These are phyloP conservation scores for Crypturellus tataupa DNA, from an alignment of 2,797 vertebrate genomes.

Conservation along the genomic window DNA sequence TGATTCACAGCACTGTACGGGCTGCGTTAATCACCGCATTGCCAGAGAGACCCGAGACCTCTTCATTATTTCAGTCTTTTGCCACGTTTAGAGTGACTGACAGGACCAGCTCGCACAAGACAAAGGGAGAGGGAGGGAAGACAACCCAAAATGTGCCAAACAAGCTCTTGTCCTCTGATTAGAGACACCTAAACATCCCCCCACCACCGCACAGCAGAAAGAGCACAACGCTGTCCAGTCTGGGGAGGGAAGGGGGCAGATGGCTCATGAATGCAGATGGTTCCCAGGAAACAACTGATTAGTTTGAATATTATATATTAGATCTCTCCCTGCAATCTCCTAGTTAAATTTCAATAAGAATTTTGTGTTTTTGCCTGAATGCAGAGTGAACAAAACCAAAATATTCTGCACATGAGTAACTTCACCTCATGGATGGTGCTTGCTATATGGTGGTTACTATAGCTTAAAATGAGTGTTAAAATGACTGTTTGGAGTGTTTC, in stretches of 20 bases:
- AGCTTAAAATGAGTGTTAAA: background rate
- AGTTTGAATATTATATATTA: background rate
- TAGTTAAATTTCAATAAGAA: background rate
- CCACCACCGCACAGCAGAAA: background rate
- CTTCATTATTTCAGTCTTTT: background rate
- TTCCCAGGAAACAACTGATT: background rate
- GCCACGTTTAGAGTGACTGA: background rate
- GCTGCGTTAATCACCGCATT: accelerated
- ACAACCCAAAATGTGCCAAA: background rate
- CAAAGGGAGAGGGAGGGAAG: background rate
- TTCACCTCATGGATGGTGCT: background rate
- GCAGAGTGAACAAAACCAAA: background rate
- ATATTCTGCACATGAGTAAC: background rate
- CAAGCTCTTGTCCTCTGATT: background rate
- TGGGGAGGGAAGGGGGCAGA: background rate
- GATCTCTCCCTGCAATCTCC: background rate
- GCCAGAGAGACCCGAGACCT: background rate
- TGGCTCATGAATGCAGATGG: background rate
- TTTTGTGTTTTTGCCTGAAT: background rate
- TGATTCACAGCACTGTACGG: background rate
- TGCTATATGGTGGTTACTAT: background rate
- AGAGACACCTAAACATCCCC: background rate
- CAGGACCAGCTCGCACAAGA: background rate
- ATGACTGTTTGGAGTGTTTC: background rate
- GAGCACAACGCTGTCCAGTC: background rate